A percentile compares a stretch with the other conserved stretches of the same genome.
Evolutionary conservation across 1,140 invertebrate genomes (phyloP).

Genomic region (Scaptomyza graminum): DNA sequence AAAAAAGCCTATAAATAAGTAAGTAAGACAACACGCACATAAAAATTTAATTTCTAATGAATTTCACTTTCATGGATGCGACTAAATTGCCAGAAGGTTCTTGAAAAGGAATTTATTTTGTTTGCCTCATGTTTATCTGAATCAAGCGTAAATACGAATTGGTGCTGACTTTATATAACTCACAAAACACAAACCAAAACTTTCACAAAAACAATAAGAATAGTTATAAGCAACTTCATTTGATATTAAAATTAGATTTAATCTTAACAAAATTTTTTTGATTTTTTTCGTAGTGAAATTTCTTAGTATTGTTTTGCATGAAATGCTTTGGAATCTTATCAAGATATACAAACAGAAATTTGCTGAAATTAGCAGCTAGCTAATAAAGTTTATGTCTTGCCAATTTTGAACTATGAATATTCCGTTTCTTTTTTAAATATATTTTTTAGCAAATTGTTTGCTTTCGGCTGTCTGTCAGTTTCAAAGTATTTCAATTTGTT

Average conservation of each 20-base stretch:
- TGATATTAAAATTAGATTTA: not conserved
- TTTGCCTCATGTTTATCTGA: constrained; percentile 22
- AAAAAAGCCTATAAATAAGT: constrained; percentile 34
- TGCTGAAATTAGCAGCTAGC: constrained; percentile 57
- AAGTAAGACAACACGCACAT: constrained; percentile 15
- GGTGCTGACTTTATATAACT: not conserved
- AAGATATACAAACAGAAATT: constrained; percentile 43
- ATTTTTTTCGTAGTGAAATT: constrained; percentile 1
- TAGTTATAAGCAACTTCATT: constrained; percentile 16
- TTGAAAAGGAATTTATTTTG: not conserved
- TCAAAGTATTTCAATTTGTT: constrained; percentile 54
- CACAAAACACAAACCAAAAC: not conserved
- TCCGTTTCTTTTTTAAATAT: not conserved
- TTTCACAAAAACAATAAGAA: not conserved
- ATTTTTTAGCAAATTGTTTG: constrained; percentile 19
- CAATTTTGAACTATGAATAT: constrained; percentile 23
- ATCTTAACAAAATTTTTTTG: constrained; percentile 14
- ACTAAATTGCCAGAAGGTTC: constrained; percentile 9
- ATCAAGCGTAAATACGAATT: constrained; percentile 1
- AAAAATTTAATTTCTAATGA: constrained; percentile 30
- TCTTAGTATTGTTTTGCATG: constrained; percentile 7
- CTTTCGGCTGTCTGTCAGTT: constrained; percentile 64
- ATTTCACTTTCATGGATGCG: constrained; percentile 33
- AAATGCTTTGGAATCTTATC: constrained; percentile 49
- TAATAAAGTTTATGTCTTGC: constrained; percentile 48